A percentile compares a stretch with the other conserved stretches of the same genome.
Conservation (phyloP, 2,888 invertebrate genomes). For the Saturnia pavonia region DNA sequence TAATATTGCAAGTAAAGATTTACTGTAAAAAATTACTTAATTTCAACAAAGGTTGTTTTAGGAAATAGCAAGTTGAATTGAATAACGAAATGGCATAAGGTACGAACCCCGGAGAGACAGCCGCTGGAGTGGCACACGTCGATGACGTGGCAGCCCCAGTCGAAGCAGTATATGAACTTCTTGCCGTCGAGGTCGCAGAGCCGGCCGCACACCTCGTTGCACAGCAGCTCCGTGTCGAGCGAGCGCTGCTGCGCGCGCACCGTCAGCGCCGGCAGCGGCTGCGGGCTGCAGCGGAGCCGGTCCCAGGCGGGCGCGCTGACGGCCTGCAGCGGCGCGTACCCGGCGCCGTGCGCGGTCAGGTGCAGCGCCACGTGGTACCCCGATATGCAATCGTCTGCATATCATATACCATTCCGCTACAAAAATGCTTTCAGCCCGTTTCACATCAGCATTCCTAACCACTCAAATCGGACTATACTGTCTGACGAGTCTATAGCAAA, state of each 20-base stretch:
- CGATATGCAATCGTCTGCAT: slow-evolving; percentile 85
- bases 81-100: too few species aligned
- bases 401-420: background rate
- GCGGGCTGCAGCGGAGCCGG: slow-evolving; percentile 40
- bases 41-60: too few species aligned
- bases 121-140: slow-evolving; percentile 79
- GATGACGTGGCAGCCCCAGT: slow-evolving; percentile 79
- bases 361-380: slow-evolving; percentile 89
- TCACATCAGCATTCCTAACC: too few species aligned
- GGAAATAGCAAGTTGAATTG: too few species aligned
- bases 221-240: slow-evolving; percentile 73
- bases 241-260: slow-evolving; percentile 70
- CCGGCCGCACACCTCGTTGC: slow-evolving; percentile 76
- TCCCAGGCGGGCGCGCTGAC: slow-evolving; percentile 78
- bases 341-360: slow-evolving; percentile 87
- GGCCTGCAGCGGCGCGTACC: slow-evolving; percentile 85
- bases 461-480: too few species aligned
- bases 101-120: slow-evolving; percentile 69
- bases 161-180: slow-evolving; percentile 79
- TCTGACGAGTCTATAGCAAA: too few species aligned
- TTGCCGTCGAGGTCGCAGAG: slow-evolving; percentile 67
- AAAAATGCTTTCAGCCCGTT: too few species aligned
- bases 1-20: too few species aligned
- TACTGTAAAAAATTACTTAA: too few species aligned
- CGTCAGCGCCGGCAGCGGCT: slow-evolving; percentile 48